These are phyloP conservation scores for Hermetia illucens DNA, from an alignment of 1,140 invertebrate species.

Conservation along the genomic window DNA sequence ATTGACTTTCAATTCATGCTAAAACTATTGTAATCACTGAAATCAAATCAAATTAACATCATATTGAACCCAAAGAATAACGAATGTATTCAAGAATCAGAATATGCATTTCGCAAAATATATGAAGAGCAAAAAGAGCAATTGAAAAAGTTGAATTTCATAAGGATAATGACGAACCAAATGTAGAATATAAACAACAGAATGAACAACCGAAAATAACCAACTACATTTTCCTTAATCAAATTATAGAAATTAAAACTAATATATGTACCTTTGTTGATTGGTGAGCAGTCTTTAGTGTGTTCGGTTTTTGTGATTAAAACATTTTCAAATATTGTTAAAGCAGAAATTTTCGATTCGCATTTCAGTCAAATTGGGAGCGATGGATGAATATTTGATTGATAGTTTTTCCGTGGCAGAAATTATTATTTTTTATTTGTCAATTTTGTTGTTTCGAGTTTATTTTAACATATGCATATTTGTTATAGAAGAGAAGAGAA, in stretches of 20 bases:
- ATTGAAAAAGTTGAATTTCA: too few species aligned
- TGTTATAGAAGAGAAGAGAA: constrained; percentile 7
- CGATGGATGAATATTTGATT: constrained; percentile 8
- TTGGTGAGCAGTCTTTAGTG: constrained; percentile 28
- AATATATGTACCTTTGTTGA: constrained; percentile 28
- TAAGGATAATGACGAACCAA: too few species aligned
- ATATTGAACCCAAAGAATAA: too few species aligned
- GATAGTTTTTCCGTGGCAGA: constrained; percentile 15
- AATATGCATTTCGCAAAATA: too few species aligned
- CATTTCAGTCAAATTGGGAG: constrained; percentile 1
- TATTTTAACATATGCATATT: not conserved
- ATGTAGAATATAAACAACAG: too few species aligned
- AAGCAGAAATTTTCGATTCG: constrained; percentile 7
- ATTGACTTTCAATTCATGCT: too few species aligned
- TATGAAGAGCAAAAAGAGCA: too few species aligned
- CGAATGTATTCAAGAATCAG: too few species aligned
- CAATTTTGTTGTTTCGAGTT: constrained; percentile 11
- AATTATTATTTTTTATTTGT: constrained; percentile 18
- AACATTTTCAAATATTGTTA: constrained; percentile 3
- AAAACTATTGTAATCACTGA: too few species aligned
- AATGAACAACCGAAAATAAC: too few species aligned
- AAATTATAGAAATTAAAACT: constrained; percentile 14
- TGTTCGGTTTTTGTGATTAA: not conserved
- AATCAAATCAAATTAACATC: too few species aligned
- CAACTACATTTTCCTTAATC: too few species aligned